Conservation (phyloP, 2,888 invertebrate genomes). For the Tinea trinotella region DNA sequence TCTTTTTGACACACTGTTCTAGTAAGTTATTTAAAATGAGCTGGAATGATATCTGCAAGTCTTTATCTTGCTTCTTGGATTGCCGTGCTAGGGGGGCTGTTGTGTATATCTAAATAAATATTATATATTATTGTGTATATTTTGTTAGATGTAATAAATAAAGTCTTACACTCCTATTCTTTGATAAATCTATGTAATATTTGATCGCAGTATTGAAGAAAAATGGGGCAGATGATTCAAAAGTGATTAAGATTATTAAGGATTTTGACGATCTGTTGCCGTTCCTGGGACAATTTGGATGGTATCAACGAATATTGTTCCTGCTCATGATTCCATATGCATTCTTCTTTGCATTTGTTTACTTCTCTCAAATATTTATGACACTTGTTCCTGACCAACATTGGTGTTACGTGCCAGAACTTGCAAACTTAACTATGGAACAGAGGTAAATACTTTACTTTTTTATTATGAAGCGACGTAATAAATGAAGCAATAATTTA, state of each 20-base stretch:
- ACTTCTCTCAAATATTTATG: conserved; percentile 65
- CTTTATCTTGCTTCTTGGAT: too few species aligned
- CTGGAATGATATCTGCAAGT: too few species aligned
- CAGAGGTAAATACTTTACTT: conserved; percentile 43
- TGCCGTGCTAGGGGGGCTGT: too few species aligned
- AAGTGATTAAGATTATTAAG: conserved; percentile 29
- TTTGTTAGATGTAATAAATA: background rate
- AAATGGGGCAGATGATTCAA: background rate
- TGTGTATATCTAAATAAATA: too few species aligned
- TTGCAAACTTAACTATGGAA: conserved; percentile 40
- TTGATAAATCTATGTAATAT: too few species aligned
- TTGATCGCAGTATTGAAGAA: background rate
- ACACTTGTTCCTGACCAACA: conserved; percentile 50
- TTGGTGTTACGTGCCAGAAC: conserved; percentile 49
- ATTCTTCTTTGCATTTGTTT: conserved; percentile 63
- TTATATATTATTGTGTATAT: too few species aligned
- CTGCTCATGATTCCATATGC: conserved; percentile 59
- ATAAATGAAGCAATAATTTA: too few species aligned
- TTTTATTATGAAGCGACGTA: too few species aligned
- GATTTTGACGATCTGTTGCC: conserved; percentile 58
- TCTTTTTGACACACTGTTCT: too few species aligned
- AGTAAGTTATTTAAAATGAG: too few species aligned
- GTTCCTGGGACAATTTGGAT: conserved; percentile 55
- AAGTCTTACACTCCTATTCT: background rate
- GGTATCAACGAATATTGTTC: conserved; percentile 60